Evolutionary conservation across 2,888 invertebrate genomes (phyloP).

Genomic region (Gisinianus flammeolus): DNA sequence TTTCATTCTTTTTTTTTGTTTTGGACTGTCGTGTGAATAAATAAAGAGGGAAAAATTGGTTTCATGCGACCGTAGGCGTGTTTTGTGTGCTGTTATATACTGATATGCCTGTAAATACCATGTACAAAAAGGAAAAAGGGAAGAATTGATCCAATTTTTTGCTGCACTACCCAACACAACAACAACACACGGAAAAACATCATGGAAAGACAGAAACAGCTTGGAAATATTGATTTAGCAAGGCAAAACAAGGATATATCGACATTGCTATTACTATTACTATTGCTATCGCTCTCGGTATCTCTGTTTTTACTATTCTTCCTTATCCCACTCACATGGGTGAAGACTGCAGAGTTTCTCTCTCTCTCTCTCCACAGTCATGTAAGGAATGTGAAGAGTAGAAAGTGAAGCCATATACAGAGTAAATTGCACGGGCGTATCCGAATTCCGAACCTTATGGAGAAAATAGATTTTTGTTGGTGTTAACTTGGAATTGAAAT

Average conservation of each 20-base stretch:
- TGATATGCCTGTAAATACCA: no score
- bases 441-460: conserved; percentile 32
- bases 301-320: conserved; percentile 6
- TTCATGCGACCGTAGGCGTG: no score
- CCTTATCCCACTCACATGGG: background rate
- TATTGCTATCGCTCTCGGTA: background rate
- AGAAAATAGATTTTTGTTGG: conserved; percentile 23
- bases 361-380: background rate
- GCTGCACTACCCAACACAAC: no score
- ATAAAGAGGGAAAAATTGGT: no score
- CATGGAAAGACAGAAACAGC: background rate
- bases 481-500: background rate
- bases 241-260: background rate
- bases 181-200: no score
- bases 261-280: background rate
- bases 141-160: no score
- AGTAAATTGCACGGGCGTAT: conserved; percentile 29
- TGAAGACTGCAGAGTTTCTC: background rate
- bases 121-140: no score
- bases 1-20: no score
- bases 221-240: conserved; percentile 1
- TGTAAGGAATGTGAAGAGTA: background rate
- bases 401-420: conserved; percentile 4
- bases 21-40: no score
- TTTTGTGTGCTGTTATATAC: no score